Evolutionary conservation across 2,113 vertebrate genomes (phyloP), one percentile per base, ranked within the genome.

Genomic region (Archocentrus centrarchus): DNA sequence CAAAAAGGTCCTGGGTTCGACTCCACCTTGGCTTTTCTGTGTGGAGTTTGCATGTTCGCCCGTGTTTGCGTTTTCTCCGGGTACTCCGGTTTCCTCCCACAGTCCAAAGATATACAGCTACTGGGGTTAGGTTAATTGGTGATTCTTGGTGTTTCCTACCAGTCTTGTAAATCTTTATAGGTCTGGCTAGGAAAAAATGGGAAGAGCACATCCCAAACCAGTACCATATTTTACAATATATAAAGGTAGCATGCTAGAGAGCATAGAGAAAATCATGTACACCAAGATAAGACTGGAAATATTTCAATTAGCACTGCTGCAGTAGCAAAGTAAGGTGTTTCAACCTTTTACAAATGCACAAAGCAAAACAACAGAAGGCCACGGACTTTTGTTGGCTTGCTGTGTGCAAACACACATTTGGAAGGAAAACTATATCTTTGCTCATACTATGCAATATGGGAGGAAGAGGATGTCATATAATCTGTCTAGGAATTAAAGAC

Each of bases 401-500:
- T 57, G 35, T 82, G 50, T 68, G 14, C 30, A 82, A 84, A 86
- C 79, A 83, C 50, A 64, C 32, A 3, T 73, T 27, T 44, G 44
- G 17, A 59, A 63, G 80, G 59, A 59, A 59, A 81, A 81, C 20
- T 58, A 14, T 2, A 55, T 80, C 64, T 41, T 14, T 79, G 84
- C 79, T 85, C 80, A 89, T 86, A 87, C 37, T 68, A 17, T 68
- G n/a, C 57, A 63, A 83, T 32, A 32, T 60, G 32, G 79, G 70
- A 82, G 68, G 59, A 60, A 80, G 58, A 53, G 55, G 60, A 47
- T 88, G 81, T 86, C 85, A 79, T 57, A 39, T 14, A 30, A 66
- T 80, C 39, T 66, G 57, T 83, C 59, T 73, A 53, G 44, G 73
- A 88, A 85, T 87, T 84, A 80, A 75, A 82, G 61, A 59, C 8